These are phyloP conservation scores for Nesometra sesokonis DNA, from an alignment of 35 echinoderm and acorn worm species.

Conservation along the genomic window DNA sequence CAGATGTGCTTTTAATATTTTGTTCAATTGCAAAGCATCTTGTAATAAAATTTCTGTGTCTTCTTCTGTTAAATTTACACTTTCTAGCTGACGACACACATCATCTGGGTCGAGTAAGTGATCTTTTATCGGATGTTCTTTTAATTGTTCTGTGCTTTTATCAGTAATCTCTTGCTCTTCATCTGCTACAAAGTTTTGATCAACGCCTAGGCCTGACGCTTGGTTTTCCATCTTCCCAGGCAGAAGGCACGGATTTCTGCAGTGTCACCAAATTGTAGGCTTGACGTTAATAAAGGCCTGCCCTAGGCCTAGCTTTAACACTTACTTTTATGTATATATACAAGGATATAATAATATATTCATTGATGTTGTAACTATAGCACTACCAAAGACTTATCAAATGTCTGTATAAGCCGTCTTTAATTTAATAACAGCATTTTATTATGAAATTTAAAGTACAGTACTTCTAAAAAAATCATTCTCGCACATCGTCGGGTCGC, in stretches of 20 bases:
- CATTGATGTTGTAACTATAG: too few species aligned
- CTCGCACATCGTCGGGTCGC: too few species aligned
- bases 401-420: too few species aligned
- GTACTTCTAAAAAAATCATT: too few species aligned
- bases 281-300: too few species aligned
- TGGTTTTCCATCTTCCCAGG: not conserved
- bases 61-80: not conserved
- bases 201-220: not conserved
- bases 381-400: too few species aligned
- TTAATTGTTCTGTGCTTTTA: not conserved
- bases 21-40: not conserved
- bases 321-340: too few species aligned
- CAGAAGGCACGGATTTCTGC: not conserved
- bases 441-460: too few species aligned
- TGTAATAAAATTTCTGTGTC: not conserved
- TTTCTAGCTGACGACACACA: not conserved
- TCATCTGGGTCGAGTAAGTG: not conserved
- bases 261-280: too few species aligned
- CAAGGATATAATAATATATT: too few species aligned
- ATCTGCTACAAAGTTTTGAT: not conserved
- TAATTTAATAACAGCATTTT: too few species aligned
- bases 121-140: not conserved
- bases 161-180: not conserved
- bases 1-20: not conserved
- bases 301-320: too few species aligned